Percentiles rank a stretch among this genome's conserved stretches.
Conservation (phyloP, 1,140 invertebrate genomes). For the Araneus ventricosus region DNA sequence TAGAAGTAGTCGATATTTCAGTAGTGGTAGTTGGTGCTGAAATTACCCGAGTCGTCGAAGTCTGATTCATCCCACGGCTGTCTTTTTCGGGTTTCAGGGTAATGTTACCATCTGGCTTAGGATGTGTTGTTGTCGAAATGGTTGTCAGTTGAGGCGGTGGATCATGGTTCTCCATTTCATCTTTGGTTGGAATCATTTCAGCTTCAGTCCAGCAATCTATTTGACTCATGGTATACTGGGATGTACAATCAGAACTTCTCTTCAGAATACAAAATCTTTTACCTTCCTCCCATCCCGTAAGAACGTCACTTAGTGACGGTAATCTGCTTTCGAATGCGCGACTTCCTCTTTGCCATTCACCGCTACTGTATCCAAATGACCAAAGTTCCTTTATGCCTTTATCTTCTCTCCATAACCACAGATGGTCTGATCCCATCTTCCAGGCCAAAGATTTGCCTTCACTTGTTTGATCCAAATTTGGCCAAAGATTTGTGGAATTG, state of each 20-base stretch:
- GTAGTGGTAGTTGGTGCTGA: not conserved
- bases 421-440: conserved; percentile 23
- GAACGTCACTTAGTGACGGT: not conserved
- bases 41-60: conserved; percentile 4
- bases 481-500: conserved; percentile 38
- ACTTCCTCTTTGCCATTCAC: conserved; percentile 28
- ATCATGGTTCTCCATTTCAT: not conserved
- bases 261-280: conserved; percentile 39
- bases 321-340: not conserved
- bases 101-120: not conserved
- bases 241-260: conserved; percentile 43
- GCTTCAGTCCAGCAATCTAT: conserved; percentile 54
- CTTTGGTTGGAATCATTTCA: conserved; percentile 39
- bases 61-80: not conserved
- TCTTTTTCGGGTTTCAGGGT: conserved; percentile 6
- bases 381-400: conserved; percentile 32
- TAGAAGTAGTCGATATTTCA: not conserved
- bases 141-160: conserved; percentile 1
- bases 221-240: conserved; percentile 48
- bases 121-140: conserved; percentile 1
- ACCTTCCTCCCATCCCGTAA: conserved; percentile 49
- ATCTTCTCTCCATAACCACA: conserved; percentile 62
- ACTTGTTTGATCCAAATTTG: conserved; percentile 30
- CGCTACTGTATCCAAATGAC: conserved; percentile 26
- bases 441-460: conserved; percentile 42